phyloP scores from a whole-genome alignment of 1,140 invertebrate species.

The Megathymus violae region DNA sequence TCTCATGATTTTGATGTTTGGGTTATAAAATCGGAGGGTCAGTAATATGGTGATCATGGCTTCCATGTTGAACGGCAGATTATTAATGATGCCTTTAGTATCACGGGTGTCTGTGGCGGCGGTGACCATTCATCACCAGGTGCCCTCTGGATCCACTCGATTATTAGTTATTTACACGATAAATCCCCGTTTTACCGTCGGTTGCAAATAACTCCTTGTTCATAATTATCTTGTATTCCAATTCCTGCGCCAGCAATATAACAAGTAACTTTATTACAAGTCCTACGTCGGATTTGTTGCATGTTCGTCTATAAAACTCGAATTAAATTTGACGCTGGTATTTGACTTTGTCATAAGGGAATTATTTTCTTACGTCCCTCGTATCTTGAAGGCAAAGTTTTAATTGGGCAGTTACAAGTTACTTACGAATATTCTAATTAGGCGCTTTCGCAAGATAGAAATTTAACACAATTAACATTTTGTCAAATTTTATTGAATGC shows the following conservation, averaged over 20 bases:
- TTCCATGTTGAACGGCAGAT: too few relatives aligned
- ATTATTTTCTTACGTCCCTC: conserved; percentile 23
- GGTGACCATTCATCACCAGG: too few relatives aligned
- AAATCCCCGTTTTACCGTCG: too few relatives aligned
- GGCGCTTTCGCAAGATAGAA: conserved; percentile 4
- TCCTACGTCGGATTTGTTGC: too few relatives aligned
- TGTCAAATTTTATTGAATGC: neutral
- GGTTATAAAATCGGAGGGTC: too few relatives aligned
- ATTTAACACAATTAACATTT: neutral
- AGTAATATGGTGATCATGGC: too few relatives aligned
- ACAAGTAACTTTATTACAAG: conserved; percentile 37
- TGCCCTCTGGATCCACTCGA: too few relatives aligned
- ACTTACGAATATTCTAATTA: conserved; percentile 17
- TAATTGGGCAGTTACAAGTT: conserved; percentile 23
- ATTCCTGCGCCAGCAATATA: neutral
- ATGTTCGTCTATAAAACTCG: conserved; percentile 39
- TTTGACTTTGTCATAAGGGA: conserved; percentile 22
- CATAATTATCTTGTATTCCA: neutral
- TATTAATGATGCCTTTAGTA: too few relatives aligned
- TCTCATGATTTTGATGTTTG: too few relatives aligned
- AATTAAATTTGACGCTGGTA: conserved; percentile 45
- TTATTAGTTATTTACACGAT: too few relatives aligned
- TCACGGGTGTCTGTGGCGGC: too few relatives aligned
- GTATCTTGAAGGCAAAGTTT: conserved; percentile 18
- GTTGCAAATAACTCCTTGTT: neutral